Evolutionary conservation across 2,113 vertebrate species (phyloP), one percentile per base, ranked within the genome.

Genomic region (Mustelus asterias): DNA sequence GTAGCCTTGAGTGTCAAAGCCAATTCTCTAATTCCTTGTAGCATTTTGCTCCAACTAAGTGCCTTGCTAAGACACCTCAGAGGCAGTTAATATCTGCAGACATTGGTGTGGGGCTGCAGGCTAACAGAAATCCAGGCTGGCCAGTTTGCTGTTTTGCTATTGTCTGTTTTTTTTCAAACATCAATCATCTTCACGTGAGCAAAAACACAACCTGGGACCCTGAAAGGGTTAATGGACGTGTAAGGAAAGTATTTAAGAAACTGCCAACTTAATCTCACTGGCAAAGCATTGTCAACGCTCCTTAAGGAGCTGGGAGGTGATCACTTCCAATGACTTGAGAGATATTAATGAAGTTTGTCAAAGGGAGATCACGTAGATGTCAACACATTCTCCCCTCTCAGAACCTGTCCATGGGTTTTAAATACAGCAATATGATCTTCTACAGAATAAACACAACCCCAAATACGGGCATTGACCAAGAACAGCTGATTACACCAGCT

Each of bases 381-480:
- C 94, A 76, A 72, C 67, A 54, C 94, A 13, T 72, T 76, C 94
- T 72, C 69, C 44, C 41, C 67, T 95, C 94, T 95, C 94, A 48
- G 22, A 95, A 95, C 94, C 94, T 95, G 94, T 72, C 69, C 0
- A 9, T 95, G 41, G 69, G 94, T 33, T 95, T 98, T 98, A 98
- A 98, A 99, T 97, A 98, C 98, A 97, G 98, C 98, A 98, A 97
- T 96, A 24, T 96, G 96, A 96, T 96, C 97, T 97, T 97, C 96
- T 97, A 97, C 96, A 98, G 97, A 97, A 97, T 98, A 97, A 97
- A 96, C 97, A 96, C 97, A 97, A 97, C 97, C 96, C 98, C 98
- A 98, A 99, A 99, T 98, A 99, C 98, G 98, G 98, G 97, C 95
- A 97, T 96, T 96, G 96, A 96, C 96, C 96, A 96, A 90, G 94